Percentiles rank a stretch among this genome's conserved stretches.
phyloP scores from a whole-genome alignment of 2,113 vertebrate genomes.

The Chaetodon auriga region DNA sequence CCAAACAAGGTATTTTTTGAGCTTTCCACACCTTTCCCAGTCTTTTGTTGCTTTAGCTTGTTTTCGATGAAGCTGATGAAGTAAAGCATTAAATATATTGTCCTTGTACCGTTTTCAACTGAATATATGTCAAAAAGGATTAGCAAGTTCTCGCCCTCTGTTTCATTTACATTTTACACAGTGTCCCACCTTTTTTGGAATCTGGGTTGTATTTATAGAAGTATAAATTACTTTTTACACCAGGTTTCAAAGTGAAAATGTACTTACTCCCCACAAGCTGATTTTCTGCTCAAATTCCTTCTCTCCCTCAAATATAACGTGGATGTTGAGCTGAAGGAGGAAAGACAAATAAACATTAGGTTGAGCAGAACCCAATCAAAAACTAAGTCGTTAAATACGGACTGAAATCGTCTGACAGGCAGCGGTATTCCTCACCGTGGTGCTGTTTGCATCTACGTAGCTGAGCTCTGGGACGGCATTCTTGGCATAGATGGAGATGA shows the following conservation, averaged over 20 bases:
- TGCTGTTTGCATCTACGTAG: slow-evolving; percentile 94
- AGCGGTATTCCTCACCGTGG: slow-evolving; percentile 83
- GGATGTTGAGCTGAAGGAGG: slow-evolving; percentile 89
- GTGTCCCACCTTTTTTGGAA: too few relatives aligned
- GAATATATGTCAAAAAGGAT: too few relatives aligned
- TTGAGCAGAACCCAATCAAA: not conserved
- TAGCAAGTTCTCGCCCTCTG: too few relatives aligned
- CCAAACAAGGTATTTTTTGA: too few relatives aligned
- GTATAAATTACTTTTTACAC: not conserved
- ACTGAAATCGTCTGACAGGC: not conserved
- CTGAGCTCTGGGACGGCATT: slow-evolving; percentile 93
- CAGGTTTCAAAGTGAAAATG: not conserved
- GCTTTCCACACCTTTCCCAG: too few relatives aligned
- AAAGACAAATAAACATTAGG: not conserved
- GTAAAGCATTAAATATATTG: too few relatives aligned
- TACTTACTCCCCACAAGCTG: slow-evolving; percentile 96
- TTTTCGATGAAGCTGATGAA: too few relatives aligned
- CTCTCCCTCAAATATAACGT: slow-evolving; percentile 94
- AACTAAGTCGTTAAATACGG: too few relatives aligned
- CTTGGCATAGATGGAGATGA: slow-evolving; percentile 96
- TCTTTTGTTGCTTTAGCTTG: too few relatives aligned
- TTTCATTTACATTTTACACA: too few relatives aligned
- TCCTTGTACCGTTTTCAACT: too few relatives aligned
- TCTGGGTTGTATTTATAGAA: too few relatives aligned
- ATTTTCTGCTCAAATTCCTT: slow-evolving; percentile 95